A percentile compares a stretch with the other conserved stretches of the same genome.
These are phyloP conservation scores for Phasianus colchicus DNA, from an alignment of 2,113 vertebrate genomes.

Conservation along the genomic window DNA sequence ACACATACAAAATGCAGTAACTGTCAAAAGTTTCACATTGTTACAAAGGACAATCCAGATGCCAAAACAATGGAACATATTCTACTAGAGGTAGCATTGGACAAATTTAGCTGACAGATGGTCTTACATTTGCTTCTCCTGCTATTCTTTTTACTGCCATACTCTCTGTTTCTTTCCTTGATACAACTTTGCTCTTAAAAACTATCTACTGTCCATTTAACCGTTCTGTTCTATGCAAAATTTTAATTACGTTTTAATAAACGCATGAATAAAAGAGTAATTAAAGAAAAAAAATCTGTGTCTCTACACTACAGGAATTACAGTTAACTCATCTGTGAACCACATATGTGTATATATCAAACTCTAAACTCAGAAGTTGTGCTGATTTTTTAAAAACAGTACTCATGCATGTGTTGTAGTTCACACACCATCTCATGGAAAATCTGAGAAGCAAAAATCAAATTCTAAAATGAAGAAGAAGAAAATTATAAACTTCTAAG, in stretches of 20 bases:
- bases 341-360: neutral
- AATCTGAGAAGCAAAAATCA: neutral
- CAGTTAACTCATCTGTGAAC: neutral
- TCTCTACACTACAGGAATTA: neutral
- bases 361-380: neutral
- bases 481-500: neutral
- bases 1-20: neutral
- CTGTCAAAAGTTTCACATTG: neutral
- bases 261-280: neutral
- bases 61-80: neutral
- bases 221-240: neutral
- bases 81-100: constrained; percentile 14
- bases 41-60: constrained; percentile 19
- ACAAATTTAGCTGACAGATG: neutral
- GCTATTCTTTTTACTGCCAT: neutral
- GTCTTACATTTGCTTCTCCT: neutral
- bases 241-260: neutral
- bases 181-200: neutral
- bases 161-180: neutral
- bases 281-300: neutral
- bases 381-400: neutral
- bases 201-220: neutral
- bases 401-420: neutral
- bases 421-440: neutral
- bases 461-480: neutral